Conservation (phyloP, 2,113 vertebrate genomes). For the Boulengeromyrus knoepffleri region DNA sequence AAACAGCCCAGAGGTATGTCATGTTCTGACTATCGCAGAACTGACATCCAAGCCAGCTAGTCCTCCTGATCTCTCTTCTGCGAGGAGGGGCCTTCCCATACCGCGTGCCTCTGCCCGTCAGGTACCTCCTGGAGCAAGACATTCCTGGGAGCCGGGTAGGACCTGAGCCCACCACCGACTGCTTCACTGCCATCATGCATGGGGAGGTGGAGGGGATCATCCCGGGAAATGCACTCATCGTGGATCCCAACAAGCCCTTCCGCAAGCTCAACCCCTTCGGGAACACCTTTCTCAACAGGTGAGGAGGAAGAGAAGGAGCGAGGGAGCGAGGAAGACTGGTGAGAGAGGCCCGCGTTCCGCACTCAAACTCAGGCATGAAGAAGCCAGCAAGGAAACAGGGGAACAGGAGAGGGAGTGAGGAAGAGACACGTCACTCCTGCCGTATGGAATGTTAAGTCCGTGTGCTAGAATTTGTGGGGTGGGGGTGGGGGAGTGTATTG, state of each 20-base stretch:
- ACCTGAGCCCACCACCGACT: constrained; percentile 87
- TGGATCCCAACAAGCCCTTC: constrained; percentile 87
- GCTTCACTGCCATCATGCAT: constrained; percentile 89
- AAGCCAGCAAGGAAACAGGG: neutral
- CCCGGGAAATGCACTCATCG: constrained; percentile 84
- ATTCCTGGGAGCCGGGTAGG: constrained; percentile 82
- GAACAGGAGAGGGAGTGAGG: neutral
- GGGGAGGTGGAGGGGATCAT: constrained; percentile 71
- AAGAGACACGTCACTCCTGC: neutral
- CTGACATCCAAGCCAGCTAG: neutral
- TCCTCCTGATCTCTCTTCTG: neutral
- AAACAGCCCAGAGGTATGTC: neutral
- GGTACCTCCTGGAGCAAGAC: constrained; percentile 86
- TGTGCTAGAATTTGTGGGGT: constrained; percentile 53
- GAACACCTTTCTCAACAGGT: constrained; percentile 90
- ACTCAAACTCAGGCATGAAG: neutral
- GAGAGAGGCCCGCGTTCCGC: neutral
- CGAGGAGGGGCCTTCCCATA: constrained; percentile 12
- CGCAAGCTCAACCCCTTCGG: constrained; percentile 88
- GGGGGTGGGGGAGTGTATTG: constrained; percentile 42
- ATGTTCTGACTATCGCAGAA: neutral
- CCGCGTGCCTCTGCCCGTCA: constrained; percentile 30
- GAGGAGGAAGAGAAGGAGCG: constrained; percentile 25
- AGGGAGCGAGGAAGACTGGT: neutral
- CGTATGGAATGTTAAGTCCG: constrained; percentile 55